Conservation (phyloP, 2,888 invertebrate genomes). For the Ganaspis brasiliensis region DNA sequence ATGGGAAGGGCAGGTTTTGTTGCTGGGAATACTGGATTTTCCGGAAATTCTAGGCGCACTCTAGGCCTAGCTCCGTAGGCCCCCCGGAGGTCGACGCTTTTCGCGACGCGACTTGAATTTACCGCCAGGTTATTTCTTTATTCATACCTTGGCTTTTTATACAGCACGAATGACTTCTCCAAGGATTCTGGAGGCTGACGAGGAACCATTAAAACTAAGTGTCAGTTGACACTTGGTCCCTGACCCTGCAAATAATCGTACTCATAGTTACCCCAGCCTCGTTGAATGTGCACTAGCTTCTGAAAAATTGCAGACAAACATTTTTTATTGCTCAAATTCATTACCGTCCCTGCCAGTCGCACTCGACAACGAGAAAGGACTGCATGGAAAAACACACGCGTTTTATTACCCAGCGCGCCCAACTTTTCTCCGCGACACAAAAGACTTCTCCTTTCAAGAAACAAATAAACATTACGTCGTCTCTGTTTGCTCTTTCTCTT, state of each 20-base stretch:
- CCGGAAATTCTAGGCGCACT: slow-evolving; percentile 72
- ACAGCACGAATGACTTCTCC: background rate
- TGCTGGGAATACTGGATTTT: slow-evolving; percentile 73
- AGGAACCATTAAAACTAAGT: slow-evolving; percentile 59
- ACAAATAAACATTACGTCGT: background rate
- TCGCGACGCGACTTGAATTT: slow-evolving; percentile 72
- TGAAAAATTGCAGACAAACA: background rate
- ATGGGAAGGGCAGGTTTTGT: slow-evolving; percentile 69
- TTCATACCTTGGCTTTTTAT: background rate
- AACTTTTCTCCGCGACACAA: slow-evolving; percentile 6
- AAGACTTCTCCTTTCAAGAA: background rate
- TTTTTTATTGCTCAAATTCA: slow-evolving; percentile 18
- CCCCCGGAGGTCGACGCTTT: slow-evolving; percentile 63
- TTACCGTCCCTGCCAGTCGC: slow-evolving; percentile 19
- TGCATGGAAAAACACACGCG: slow-evolving; percentile 17
- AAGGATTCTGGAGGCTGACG: slow-evolving; percentile 45
- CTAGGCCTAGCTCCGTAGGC: slow-evolving; percentile 49
- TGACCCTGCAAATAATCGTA: slow-evolving; percentile 49
- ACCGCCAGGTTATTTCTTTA: slow-evolving; percentile 50
- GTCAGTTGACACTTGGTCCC: slow-evolving; percentile 60
- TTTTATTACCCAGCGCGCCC: slow-evolving; percentile 13
- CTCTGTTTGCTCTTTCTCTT: background rate
- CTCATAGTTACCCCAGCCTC: slow-evolving; percentile 40
- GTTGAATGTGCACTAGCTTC: slow-evolving; percentile 5
- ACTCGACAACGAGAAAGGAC: slow-evolving; percentile 1